Conservation (phyloP, 2,113 vertebrate species). For the Scomber scombrus region DNA sequence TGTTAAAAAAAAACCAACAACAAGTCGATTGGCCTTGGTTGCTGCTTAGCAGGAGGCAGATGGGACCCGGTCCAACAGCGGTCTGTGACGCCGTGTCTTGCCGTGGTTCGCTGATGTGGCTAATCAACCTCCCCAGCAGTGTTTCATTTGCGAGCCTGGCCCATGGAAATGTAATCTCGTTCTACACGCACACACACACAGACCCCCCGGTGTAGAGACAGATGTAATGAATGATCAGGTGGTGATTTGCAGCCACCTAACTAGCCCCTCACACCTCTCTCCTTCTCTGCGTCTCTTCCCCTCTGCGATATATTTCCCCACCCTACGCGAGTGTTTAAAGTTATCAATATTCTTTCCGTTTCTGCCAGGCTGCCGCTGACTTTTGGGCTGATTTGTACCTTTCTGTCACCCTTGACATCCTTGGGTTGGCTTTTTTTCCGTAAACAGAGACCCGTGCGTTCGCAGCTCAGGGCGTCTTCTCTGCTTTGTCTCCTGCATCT, state of each 20-base stretch:
- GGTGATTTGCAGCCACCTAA: slow-evolving; percentile 34
- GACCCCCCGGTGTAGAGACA: background rate
- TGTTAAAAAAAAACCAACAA: no score
- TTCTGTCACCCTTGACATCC: background rate
- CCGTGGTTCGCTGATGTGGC: slow-evolving; percentile 48
- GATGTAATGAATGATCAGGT: slow-evolving; percentile 28
- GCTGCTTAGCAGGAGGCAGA: slow-evolving; percentile 37
- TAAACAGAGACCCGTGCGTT: slow-evolving; percentile 25
- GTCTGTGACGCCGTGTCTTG: slow-evolving; percentile 30
- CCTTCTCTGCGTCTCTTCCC: slow-evolving; percentile 9
- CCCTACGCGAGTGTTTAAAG: slow-evolving; percentile 27
- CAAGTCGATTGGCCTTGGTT: slow-evolving; percentile 3
- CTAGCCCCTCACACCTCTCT: background rate
- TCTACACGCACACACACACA: slow-evolving; percentile 20
- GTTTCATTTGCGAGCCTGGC: slow-evolving; percentile 33
- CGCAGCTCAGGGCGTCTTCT: slow-evolving; percentile 25
- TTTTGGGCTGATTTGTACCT: slow-evolving; percentile 7
- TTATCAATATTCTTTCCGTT: slow-evolving; percentile 16
- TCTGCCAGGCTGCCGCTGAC: background rate
- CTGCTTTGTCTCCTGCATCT: slow-evolving; percentile 45
- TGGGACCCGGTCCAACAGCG: slow-evolving; percentile 35
- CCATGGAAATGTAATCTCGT: slow-evolving; percentile 43
- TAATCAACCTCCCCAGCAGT: slow-evolving; percentile 52
- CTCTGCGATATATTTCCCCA: slow-evolving; percentile 5
- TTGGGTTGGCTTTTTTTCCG: background rate